Base-by-base conservation (phyloP, 2,797 vertebrate genomes). In the Xiphophorus birchmanni region DNA sequence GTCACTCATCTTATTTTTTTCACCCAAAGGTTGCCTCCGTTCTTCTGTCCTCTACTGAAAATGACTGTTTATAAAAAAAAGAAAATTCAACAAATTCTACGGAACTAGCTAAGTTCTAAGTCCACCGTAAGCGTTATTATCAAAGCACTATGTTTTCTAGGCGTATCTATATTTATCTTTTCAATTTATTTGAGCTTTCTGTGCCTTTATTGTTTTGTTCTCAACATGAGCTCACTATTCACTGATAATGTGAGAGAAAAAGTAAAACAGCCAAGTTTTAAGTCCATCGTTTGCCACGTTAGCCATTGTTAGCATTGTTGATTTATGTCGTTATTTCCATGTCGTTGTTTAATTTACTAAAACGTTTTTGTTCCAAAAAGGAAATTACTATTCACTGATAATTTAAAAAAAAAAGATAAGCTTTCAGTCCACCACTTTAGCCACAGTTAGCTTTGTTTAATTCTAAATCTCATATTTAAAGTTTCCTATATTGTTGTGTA, bases 1-100 rank as follows among this genome's bases (percentile, higher is more conserved):
- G 91, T 93, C 93, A 93, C 80, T 94, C 93, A 91, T 90, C 86
- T 85, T 82, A 17, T 40, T 78, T 75, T 84, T 82, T 63, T 44
- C 85, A 78, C 84, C 77, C 76, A 42, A 26, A 45, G 74, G 84
- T 91, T 75, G 85, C 75, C 79, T 73, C 82, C 80, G 83, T 85
- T 76, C 82, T 76, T 76, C 80, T 77, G 74, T 84, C 82, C 84
- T 86, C 82, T 44, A 32, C 79, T 63, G 79, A 67, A 83, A 84
- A 90, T 85, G 67, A 86, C 84, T 69, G 75, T 72, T 58, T 80
- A 40, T 72, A 84, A 85, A 87, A 90, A 88, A 89, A 86, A 85
- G 88, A 89, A 88, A 89, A 86, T 75, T 77, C 77, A 73, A 75
- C 3, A 63, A 74, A 35, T 77, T 63, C 82, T 40, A 42, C 42